These are phyloP conservation scores for Ophion obscuratus DNA, from an alignment of 2,888 invertebrate genomes.

Conservation along the genomic window DNA sequence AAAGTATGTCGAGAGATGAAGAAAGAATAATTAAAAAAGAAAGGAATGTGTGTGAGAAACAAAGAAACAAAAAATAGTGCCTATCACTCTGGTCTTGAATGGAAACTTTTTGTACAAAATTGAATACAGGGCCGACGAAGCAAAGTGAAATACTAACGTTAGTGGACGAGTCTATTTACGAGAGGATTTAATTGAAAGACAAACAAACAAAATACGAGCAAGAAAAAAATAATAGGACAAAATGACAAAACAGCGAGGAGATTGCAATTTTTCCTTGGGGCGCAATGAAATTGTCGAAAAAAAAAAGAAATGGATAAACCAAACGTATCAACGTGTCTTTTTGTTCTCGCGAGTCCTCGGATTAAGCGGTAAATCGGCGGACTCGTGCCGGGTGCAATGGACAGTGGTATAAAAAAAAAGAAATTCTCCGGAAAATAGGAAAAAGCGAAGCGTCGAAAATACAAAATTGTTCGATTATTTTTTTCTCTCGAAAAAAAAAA, in stretches of 20 bases:
- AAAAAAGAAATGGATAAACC: not conserved
- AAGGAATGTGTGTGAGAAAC: conserved; percentile 49
- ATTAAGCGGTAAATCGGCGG: conserved; percentile 45
- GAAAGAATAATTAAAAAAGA: conserved; percentile 27
- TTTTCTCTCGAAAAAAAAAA: conserved; percentile 12
- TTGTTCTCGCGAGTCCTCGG: conserved; percentile 39
- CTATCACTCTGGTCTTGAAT: conserved; percentile 79
- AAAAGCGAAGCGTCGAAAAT: not conserved
- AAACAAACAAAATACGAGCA: conserved; percentile 50
- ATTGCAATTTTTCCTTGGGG: conserved; percentile 7
- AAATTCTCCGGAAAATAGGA: not conserved
- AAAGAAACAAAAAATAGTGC: conserved; percentile 79
- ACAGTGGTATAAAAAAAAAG: conserved; percentile 14
- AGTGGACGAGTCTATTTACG: conserved; percentile 72
- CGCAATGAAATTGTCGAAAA: not conserved
- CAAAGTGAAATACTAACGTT: conserved; percentile 72
- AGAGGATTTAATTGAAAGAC: conserved; percentile 39
- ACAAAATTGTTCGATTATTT: not conserved
- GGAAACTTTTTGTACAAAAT: conserved; percentile 81
- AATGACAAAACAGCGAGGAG: not conserved
- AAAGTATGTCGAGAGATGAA: conserved; percentile 17
- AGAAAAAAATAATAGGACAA: conserved; percentile 25
- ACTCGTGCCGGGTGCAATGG: conserved; percentile 35
- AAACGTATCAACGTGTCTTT: conserved; percentile 17
- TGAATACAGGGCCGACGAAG: conserved; percentile 81